A percentile compares a stretch with the other conserved stretches of the same genome.
phyloP scores from a whole-genome alignment of 1,140 invertebrate species.

The Apocrypta bakeri region DNA sequence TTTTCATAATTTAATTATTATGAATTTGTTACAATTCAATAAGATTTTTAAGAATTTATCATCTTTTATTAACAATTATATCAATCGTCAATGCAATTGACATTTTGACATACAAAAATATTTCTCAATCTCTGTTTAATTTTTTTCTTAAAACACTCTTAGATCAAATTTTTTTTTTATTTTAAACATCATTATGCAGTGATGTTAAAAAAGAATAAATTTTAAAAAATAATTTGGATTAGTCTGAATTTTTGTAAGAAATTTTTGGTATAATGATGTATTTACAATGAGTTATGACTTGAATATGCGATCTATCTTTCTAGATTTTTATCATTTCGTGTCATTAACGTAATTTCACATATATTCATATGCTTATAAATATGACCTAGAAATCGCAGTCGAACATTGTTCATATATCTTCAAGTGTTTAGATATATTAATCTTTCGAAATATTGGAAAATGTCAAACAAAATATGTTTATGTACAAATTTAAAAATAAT shows the following conservation, averaged over 20 bases:
- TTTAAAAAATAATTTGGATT: not conserved
- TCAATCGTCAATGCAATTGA: constrained; percentile 31
- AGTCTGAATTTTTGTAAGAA: not conserved
- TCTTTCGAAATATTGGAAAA: not conserved
- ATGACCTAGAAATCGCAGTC: not conserved
- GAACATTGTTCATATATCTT: not conserved
- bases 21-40: constrained; percentile 26
- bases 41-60: constrained; percentile 45
- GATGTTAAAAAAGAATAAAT: constrained; percentile 18
- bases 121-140: constrained; percentile 23
- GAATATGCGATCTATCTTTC: not conserved
- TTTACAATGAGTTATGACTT: not conserved
- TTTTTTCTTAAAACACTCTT: not conserved
- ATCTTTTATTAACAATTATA: constrained; percentile 37
- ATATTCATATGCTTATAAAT: not conserved
- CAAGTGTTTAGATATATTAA: not conserved
- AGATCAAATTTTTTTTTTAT: constrained; percentile 2
- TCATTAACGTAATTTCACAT: not conserved
- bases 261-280: not conserved
- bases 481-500: not conserved
- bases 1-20: too few relatives aligned
- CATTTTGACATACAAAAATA: constrained; percentile 43
- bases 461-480: not conserved
- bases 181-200: not conserved
- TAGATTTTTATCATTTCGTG: not conserved